A percentile compares a stretch with the other conserved stretches of the same genome.
Conservation (phyloP, 2,888 invertebrate species). For the Erebia aethiops region DNA sequence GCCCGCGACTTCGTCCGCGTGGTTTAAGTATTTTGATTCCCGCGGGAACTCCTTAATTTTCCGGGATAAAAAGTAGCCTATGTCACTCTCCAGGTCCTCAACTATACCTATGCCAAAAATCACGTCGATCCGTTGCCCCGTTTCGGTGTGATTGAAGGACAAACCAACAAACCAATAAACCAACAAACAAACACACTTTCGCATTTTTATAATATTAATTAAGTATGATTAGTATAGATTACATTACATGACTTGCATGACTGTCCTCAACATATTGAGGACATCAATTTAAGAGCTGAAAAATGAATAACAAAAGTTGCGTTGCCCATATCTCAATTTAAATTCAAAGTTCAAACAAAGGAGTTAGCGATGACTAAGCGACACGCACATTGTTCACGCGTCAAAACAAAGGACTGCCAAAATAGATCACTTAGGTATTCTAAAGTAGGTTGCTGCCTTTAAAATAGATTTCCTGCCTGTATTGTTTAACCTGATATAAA, state of each 20-base stretch:
- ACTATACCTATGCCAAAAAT: no score
- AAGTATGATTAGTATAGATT: no score
- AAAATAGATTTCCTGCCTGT: constrained; percentile 14
- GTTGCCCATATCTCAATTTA: constrained; percentile 12
- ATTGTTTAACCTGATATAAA: constrained; percentile 1
- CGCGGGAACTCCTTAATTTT: no score
- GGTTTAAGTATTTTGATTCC: no score
- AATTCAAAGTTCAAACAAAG: constrained; percentile 29
- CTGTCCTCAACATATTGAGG: neutral
- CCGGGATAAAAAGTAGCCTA: no score
- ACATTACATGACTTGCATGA: neutral
- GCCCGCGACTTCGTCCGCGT: no score
- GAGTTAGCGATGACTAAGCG: constrained; percentile 32
- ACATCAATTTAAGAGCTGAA: neutral
- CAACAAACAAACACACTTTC: no score
- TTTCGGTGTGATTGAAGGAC: no score
- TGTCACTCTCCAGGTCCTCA: no score
- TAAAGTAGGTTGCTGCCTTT: constrained; percentile 20
- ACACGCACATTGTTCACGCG: constrained; percentile 21
- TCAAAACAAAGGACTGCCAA: constrained; percentile 36
- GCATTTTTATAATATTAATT: no score
- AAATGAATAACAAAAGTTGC: neutral
- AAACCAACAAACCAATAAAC: no score
- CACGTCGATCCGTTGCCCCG: no score
- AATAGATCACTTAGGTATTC: constrained; percentile 29